These are phyloP conservation scores for Muntiacus muntjak DNA, from an alignment of 2,113 vertebrate genomes.

Conservation along the genomic window DNA sequence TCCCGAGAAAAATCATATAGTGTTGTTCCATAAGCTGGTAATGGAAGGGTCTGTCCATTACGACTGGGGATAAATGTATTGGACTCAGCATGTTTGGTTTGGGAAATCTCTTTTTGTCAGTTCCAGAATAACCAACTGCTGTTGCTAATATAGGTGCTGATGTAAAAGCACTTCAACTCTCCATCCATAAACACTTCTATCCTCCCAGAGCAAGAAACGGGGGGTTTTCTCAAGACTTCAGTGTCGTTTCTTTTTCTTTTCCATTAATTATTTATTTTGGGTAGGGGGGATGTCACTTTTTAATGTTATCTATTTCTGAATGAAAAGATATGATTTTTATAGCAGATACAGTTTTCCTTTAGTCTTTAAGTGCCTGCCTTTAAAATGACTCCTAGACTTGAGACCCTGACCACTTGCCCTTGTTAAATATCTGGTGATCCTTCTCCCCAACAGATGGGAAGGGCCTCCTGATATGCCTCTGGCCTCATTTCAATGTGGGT, in stretches of 20 bases:
- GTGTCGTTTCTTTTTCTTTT: background rate
- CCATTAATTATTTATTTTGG: background rate
- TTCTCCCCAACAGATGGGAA: constrained; percentile 50
- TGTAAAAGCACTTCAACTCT: constrained; percentile 62
- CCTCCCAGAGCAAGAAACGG: constrained; percentile 41
- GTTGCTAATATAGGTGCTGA: constrained; percentile 51
- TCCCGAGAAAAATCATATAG: background rate
- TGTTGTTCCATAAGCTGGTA: background rate
- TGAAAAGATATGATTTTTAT: background rate
- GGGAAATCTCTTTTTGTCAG: constrained; percentile 74
- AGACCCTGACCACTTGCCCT: constrained; percentile 40
- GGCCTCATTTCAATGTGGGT: constrained; percentile 61
- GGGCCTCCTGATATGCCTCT: constrained; percentile 41
- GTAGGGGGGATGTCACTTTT: background rate
- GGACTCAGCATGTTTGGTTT: constrained; percentile 60
- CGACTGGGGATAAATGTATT: constrained; percentile 61
- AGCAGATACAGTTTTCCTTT: background rate
- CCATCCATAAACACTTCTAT: constrained; percentile 45
- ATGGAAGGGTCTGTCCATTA: constrained; percentile 12
- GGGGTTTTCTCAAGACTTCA: background rate
- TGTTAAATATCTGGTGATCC: constrained; percentile 23
- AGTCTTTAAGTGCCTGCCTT: background rate
- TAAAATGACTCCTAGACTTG: background rate
- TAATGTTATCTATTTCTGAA: background rate
- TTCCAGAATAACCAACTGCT: constrained; percentile 65